Evolutionary conservation across 2,888 invertebrate species (phyloP).

Genomic region (Prosapia bicincta): DNA sequence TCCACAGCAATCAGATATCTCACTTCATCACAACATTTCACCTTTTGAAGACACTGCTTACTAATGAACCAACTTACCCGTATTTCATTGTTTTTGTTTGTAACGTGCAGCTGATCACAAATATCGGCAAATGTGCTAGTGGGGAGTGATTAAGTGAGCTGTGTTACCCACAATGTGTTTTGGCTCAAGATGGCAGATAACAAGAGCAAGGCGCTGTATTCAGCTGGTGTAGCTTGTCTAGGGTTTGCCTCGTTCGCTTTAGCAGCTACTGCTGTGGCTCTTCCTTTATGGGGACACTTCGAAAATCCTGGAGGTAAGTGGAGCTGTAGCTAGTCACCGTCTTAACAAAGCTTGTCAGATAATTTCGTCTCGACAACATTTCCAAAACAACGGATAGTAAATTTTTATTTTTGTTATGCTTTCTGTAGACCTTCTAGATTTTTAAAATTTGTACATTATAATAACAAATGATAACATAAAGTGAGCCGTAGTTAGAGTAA

Average conservation of each 20-base stretch:
- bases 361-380: too few species aligned
- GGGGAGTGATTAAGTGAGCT: background rate
- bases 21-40: too few species aligned
- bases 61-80: background rate
- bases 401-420: too few species aligned
- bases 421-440: too few species aligned
- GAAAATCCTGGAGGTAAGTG: conserved; percentile 62
- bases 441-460: too few species aligned
- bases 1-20: too few species aligned
- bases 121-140: background rate
- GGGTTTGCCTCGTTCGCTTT: conserved; percentile 78
- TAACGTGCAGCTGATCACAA: background rate
- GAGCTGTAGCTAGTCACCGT: too few species aligned
- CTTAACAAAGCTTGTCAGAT: too few species aligned
- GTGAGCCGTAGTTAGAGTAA: too few species aligned
- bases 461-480: too few species aligned
- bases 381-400: too few species aligned
- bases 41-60: background rate
- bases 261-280: conserved; percentile 76
- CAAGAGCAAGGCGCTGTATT: conserved; percentile 58
- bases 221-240: conserved; percentile 63
- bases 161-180: background rate
- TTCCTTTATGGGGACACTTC: conserved; percentile 86
- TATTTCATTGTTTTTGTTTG: too few species aligned
- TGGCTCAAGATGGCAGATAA: conserved; percentile 14